Conservation (phyloP, 2,797 vertebrate species). For the Lagocephalus sceleratus region DNA sequence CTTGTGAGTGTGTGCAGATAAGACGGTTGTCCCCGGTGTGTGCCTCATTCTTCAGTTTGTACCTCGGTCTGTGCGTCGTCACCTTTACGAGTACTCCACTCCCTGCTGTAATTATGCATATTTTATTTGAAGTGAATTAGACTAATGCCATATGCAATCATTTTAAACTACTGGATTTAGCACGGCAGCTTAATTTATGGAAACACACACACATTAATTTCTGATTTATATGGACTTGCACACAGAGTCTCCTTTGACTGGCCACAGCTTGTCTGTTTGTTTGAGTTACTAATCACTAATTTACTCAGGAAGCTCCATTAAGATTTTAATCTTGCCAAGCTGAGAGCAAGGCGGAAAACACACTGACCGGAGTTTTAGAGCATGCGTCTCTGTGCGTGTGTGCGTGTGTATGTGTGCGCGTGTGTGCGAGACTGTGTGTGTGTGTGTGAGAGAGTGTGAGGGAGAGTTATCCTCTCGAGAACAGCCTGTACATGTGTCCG, state of each 20-base stretch:
- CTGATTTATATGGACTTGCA: conserved; percentile 6
- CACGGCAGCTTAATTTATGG: conserved; percentile 10
- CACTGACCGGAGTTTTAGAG: conserved; percentile 52
- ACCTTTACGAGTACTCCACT: conserved; percentile 2
- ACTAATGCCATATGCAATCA: conserved; percentile 3
- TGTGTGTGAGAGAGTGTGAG: conserved; percentile 5
- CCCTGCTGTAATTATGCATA: conserved; percentile 3
- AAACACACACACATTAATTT: conserved; percentile 10
- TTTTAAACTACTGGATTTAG: conserved; percentile 11
- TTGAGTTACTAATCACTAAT: conserved; percentile 76
- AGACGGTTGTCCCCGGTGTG: not conserved
- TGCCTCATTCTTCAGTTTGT: not conserved
- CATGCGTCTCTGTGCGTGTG: conserved; percentile 29
- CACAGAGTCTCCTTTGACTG: conserved; percentile 29
- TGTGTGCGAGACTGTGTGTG: conserved; percentile 31
- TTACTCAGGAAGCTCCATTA: conserved; percentile 74
- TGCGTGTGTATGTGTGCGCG: conserved; percentile 23
- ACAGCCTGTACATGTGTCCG: conserved; percentile 49
- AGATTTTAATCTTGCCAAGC: conserved; percentile 72
- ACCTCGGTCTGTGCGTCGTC: not conserved
- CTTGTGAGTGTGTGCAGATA: no score
- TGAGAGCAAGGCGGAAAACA: conserved; percentile 42
- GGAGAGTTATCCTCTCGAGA: conserved; percentile 44
- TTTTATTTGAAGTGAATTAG: not conserved
- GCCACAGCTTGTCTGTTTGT: conserved; percentile 69